Percentiles rank a stretch among this genome's conserved stretches.
phyloP scores from a whole-genome alignment of 2,797 vertebrate species.

The Gallirallus australis region DNA sequence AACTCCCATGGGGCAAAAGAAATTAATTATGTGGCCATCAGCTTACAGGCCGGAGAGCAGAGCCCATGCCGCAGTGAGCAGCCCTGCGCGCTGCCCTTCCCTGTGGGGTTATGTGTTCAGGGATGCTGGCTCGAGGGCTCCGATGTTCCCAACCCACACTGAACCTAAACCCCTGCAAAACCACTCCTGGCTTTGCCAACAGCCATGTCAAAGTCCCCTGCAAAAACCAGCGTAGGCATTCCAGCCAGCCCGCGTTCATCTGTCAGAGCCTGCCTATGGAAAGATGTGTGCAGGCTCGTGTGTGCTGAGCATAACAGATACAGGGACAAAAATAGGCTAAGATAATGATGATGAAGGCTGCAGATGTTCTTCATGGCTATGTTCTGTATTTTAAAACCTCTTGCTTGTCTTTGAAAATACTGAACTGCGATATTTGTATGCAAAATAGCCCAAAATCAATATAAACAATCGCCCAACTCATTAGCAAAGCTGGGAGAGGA shows the following conservation, averaged over 20 bases:
- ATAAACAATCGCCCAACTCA: not conserved
- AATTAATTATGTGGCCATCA: not conserved
- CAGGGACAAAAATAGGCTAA: not conserved
- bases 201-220: fast-evolving
- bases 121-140: not conserved
- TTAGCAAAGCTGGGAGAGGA: not conserved
- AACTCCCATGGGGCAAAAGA: not conserved
- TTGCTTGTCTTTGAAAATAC: not conserved
- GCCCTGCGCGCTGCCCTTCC: not conserved
- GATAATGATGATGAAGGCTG: not conserved
- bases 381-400: not conserved
- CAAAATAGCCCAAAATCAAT: not conserved
- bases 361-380: not conserved
- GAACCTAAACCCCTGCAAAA: fast-evolving
- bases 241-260: not conserved
- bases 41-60: no score
- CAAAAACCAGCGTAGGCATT: not conserved
- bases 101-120: not conserved
- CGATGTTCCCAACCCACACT: not conserved
- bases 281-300: not conserved
- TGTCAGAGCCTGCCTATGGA: not conserved
- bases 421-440: not conserved
- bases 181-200: not conserved
- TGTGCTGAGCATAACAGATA: not conserved
- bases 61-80: fast-evolving